phyloP scores from a whole-genome alignment of 2,888 invertebrate genomes.

The Watsonalla binaria region DNA sequence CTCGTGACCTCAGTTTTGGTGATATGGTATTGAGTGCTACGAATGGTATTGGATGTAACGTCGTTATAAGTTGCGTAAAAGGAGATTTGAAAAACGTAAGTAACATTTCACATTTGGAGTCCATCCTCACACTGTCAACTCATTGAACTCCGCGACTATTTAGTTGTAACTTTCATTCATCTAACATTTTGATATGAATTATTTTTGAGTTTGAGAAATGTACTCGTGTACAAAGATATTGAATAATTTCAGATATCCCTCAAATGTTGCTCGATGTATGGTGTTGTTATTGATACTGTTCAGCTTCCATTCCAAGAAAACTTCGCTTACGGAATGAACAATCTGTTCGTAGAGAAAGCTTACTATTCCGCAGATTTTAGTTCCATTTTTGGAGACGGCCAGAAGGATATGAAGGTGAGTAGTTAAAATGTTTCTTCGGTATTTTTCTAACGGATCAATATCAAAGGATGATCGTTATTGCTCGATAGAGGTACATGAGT shows the following conservation, averaged over 20 bases:
- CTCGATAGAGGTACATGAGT: no score
- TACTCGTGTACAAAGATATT: no score
- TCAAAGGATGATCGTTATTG: no score
- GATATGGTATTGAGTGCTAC: slow-evolving; percentile 27
- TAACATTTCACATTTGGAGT: not conserved
- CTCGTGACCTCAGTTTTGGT: slow-evolving; percentile 29
- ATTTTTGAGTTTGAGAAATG: no score
- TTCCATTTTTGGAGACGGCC: slow-evolving; percentile 23
- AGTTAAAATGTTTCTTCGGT: no score
- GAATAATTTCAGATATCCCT: slow-evolving; percentile 24
- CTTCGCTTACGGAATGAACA: slow-evolving; percentile 28
- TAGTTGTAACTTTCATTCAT: no score
- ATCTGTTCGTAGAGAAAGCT: slow-evolving; percentile 17
- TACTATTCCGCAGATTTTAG: slow-evolving; percentile 31
- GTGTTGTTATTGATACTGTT: slow-evolving; percentile 29
- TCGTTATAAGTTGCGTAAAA: slow-evolving; percentile 38
- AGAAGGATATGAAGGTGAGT: slow-evolving; percentile 25
- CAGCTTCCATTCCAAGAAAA: slow-evolving; percentile 30
- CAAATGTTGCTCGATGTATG: slow-evolving; percentile 17
- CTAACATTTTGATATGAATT: no score
- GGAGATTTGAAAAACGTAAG: slow-evolving; percentile 44
- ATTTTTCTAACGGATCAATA: no score
- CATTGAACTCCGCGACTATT: no score
- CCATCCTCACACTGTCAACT: no score
- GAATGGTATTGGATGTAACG: slow-evolving; percentile 30